These are phyloP conservation scores for Pogonomyrmex barbatus DNA, from an alignment of 1,140 invertebrate genomes.

Conservation along the genomic window DNA sequence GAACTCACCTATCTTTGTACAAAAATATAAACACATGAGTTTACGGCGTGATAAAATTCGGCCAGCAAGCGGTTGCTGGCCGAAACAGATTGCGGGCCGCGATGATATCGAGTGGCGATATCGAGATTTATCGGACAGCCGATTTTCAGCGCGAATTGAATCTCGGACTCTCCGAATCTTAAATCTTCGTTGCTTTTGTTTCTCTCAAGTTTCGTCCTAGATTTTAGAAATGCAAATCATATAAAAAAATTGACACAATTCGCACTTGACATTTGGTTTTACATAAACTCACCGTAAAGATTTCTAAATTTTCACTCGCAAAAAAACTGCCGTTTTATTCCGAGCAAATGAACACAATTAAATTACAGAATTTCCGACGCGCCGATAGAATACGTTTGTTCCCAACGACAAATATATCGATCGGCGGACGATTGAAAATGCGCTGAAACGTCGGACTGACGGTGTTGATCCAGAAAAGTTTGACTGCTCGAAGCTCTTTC, in stretches of 20 bases:
- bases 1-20: constrained; percentile 7
- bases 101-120: constrained; percentile 57
- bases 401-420: neutral
- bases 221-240: neutral
- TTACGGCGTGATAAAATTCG: constrained; percentile 66
- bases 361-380: neutral
- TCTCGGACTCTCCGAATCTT: constrained; percentile 37
- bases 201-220: neutral
- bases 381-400: neutral
- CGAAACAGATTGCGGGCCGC: constrained; percentile 3
- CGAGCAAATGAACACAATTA: neutral
- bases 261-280: neutral
- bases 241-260: neutral
- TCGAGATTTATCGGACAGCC: constrained; percentile 59
- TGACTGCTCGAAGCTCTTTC: constrained; percentile 2
- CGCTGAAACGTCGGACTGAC: neutral
- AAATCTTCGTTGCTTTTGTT: neutral
- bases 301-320: neutral
- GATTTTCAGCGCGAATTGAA: constrained; percentile 56
- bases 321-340: neutral
- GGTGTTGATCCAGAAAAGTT: neutral
- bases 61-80: constrained; percentile 9
- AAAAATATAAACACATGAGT: constrained; percentile 52
- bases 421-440: neutral
- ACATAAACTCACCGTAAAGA: neutral